Conservation (phyloP, 1,140 invertebrate genomes). For the Caenorhabditis brenneri region DNA sequence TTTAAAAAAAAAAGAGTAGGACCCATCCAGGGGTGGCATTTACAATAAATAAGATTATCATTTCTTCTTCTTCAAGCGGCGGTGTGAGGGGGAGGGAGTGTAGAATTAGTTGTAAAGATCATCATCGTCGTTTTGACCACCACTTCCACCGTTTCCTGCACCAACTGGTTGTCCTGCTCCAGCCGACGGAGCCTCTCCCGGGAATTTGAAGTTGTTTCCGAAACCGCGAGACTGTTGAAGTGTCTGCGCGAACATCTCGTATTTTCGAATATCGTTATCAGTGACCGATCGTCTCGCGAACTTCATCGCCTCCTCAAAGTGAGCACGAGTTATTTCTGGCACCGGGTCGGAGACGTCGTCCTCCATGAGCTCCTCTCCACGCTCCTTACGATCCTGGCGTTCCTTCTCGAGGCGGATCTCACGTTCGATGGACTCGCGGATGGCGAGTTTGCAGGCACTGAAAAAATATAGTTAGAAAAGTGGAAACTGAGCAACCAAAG, state of each 20-base stretch:
- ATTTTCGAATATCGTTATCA: constrained; percentile 90
- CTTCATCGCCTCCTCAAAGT: constrained; percentile 99
- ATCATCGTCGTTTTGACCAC: constrained; percentile 62
- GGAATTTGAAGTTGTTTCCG: constrained; percentile 90
- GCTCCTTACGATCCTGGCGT: constrained; percentile 80
- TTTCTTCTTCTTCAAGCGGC: too few species aligned
- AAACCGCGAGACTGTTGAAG: constrained; percentile 98
- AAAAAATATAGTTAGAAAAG: not conserved
- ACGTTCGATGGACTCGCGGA: constrained; percentile 93
- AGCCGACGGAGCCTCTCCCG: constrained; percentile 79
- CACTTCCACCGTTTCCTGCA: not conserved
- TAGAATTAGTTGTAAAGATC: constrained; percentile 72
- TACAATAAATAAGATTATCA: constrained; percentile 49
- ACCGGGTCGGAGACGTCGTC: constrained; percentile 93
- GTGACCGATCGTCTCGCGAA: constrained; percentile 97
- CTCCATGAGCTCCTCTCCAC: constrained; percentile 78
- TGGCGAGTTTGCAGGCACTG: constrained; percentile 92
- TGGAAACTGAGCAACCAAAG: too few species aligned
- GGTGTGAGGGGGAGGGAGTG: too few species aligned
- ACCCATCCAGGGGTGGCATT: not conserved
- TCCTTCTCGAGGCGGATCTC: constrained; percentile 90
- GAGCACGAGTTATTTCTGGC: constrained; percentile 91
- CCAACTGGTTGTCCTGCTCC: constrained; percentile 71
- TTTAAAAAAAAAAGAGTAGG: not conserved
- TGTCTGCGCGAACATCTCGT: constrained; percentile 99